Percentiles rank a stretch among this genome's conserved stretches.
These are phyloP conservation scores for Andrena dorsata DNA, from an alignment of 2,888 invertebrate species.

Conservation along the genomic window DNA sequence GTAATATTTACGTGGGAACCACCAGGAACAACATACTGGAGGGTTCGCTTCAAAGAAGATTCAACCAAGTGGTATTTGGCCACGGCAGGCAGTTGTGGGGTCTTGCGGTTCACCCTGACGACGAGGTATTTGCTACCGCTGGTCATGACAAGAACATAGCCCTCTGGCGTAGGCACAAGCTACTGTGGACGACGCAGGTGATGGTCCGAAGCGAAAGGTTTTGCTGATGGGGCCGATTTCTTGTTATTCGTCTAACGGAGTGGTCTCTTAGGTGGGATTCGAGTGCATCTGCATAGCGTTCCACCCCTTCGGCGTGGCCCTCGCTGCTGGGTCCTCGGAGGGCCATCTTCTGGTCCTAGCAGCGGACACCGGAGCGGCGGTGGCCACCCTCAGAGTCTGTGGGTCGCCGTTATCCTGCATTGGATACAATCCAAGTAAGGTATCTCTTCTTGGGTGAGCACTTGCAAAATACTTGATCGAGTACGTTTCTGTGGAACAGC, in stretches of 20 bases:
- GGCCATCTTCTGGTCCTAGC: slow-evolving; percentile 95
- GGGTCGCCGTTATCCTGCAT: slow-evolving; percentile 95
- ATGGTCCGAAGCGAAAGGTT: neutral
- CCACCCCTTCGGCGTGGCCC: slow-evolving; percentile 94
- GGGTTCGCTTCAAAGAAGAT: slow-evolving; percentile 95
- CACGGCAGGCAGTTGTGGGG: slow-evolving; percentile 96
- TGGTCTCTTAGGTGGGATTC: slow-evolving; percentile 88
- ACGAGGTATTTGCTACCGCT: slow-evolving; percentile 96
- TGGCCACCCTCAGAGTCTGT: slow-evolving; percentile 94
- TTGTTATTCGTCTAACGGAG: neutral
- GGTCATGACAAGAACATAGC: slow-evolving; percentile 96
- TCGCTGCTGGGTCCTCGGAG: slow-evolving; percentile 95
- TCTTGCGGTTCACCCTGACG: slow-evolving; percentile 95
- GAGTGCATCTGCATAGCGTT: slow-evolving; percentile 95
- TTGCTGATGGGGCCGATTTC: no score
- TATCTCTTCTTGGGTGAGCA: no score
- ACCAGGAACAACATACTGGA: slow-evolving; percentile 95
- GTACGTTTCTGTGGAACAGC: slow-evolving; percentile 86
- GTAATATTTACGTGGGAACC: slow-evolving; percentile 96
- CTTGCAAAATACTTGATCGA: neutral
- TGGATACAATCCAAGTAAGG: slow-evolving; percentile 93
- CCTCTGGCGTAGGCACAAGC: slow-evolving; percentile 95
- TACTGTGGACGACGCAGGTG: slow-evolving; percentile 95
- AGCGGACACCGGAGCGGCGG: slow-evolving; percentile 93
- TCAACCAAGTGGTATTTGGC: slow-evolving; percentile 94